Evolutionary conservation across 2,113 vertebrate species (phyloP).

Genomic region (Engystomops pustulosus): DNA sequence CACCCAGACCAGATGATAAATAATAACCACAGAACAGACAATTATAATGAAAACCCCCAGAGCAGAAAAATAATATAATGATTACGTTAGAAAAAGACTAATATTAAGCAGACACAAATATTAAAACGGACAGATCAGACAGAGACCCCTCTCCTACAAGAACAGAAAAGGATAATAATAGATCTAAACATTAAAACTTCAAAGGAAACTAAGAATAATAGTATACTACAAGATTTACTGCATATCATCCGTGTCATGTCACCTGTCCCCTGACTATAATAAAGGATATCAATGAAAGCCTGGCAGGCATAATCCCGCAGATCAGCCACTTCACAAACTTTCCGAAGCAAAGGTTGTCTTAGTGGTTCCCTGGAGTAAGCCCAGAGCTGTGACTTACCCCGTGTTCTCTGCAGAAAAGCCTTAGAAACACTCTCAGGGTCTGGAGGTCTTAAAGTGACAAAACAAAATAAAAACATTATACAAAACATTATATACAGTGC

Average conservation of each 20-base stretch:
- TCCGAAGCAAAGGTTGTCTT: constrained; percentile 86
- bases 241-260: neutral
- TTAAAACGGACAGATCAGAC: no score
- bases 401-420: constrained; percentile 79
- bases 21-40: no score
- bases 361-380: constrained; percentile 85
- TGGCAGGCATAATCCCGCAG: constrained; percentile 85
- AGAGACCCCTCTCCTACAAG: no score
- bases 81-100: no score
- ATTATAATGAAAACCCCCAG: no score
- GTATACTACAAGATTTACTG: no score
- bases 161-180: no score
- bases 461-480: neutral
- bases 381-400: constrained; percentile 82
- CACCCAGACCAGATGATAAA: no score
- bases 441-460: constrained; percentile 76
- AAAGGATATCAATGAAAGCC: constrained; percentile 94
- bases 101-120: no score
- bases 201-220: no score
- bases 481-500: neutral
- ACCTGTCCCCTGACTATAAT: neutral
- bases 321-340: constrained; percentile 74
- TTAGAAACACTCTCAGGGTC: constrained; percentile 84
- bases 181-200: no score
- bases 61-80: no score